phyloP scores from a whole-genome alignment of 2,888 invertebrate species.

The Sarcophaga caerulescens region DNA sequence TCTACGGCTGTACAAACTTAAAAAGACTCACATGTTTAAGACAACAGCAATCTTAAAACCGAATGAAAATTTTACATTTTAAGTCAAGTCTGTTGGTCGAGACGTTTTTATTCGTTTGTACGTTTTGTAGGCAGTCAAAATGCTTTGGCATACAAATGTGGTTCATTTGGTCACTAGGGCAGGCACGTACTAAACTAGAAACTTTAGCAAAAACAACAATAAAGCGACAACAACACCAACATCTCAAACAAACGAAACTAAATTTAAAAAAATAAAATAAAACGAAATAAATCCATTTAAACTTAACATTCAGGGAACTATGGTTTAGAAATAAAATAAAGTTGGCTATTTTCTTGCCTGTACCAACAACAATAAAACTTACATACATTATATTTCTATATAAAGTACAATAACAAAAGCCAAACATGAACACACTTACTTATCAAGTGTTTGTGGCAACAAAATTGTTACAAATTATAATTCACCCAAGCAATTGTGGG shows the following conservation, averaged over 20 bases:
- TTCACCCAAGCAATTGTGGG: slow-evolving; percentile 56
- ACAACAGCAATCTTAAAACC: not conserved
- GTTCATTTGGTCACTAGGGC: slow-evolving; percentile 73
- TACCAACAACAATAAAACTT: not conserved
- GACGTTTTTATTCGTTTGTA: slow-evolving; percentile 33
- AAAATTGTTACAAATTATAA: slow-evolving; percentile 69
- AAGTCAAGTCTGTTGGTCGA: slow-evolving; percentile 32
- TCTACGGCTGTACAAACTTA: slow-evolving; percentile 22
- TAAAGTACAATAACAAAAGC: not conserved
- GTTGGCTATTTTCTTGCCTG: not conserved
- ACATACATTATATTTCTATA: too few species aligned
- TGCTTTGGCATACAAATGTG: slow-evolving; percentile 69
- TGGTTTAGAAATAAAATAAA: slow-evolving; percentile 20
- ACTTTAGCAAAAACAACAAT: slow-evolving; percentile 34
- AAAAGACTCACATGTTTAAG: not conserved
- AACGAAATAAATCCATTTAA: slow-evolving; percentile 31
- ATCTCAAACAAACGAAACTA: slow-evolving; percentile 32
- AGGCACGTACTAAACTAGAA: slow-evolving; percentile 69
- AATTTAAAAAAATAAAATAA: slow-evolving; percentile 21
- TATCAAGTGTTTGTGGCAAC: slow-evolving; percentile 64
- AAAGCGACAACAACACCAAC: slow-evolving; percentile 9
- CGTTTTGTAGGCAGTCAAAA: slow-evolving; percentile 63
- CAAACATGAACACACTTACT: slow-evolving; percentile 4
- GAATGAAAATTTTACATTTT: slow-evolving; percentile 3
- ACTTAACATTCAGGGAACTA: slow-evolving; percentile 56